A percentile compares a stretch with the other conserved stretches of the same genome.
phyloP scores from a whole-genome alignment of 2,888 invertebrate genomes.

The Agrenia bidenticulata region DNA sequence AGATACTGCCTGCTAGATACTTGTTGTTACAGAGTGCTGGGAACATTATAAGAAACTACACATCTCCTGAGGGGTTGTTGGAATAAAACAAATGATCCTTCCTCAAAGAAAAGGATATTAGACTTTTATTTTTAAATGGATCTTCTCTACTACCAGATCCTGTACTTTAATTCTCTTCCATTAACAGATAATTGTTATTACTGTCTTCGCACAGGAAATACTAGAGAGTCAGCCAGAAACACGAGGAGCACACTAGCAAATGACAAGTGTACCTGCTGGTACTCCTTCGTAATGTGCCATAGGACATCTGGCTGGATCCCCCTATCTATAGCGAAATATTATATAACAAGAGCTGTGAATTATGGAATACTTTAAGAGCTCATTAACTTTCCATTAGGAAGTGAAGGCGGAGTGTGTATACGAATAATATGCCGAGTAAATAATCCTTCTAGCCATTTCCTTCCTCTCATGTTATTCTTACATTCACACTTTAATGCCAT shows the following conservation, averaged over 20 bases:
- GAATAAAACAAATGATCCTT: constrained; percentile 15
- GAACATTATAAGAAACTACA: too few species aligned
- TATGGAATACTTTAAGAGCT: not conserved
- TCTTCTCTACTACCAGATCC: not conserved
- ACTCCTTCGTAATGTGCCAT: too few species aligned
- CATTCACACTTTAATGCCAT: too few species aligned
- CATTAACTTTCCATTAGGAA: constrained; percentile 7
- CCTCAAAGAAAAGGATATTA: not conserved
- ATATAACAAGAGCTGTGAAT: too few species aligned
- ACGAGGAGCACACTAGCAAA: too few species aligned
- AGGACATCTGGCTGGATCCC: too few species aligned
- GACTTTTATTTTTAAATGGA: constrained; percentile 11
- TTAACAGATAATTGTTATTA: constrained; percentile 12
- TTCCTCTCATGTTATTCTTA: not conserved
- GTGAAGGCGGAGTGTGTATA: not conserved
- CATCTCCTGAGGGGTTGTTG: not conserved
- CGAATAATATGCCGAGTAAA: not conserved
- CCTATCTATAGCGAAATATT: too few species aligned
- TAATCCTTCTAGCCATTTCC: not conserved
- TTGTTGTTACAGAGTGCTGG: too few species aligned
- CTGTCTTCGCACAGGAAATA: too few species aligned
- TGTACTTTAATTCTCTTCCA: constrained; percentile 9
- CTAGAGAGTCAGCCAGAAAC: too few species aligned
- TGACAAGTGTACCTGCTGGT: too few species aligned
- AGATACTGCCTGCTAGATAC: too few species aligned